A percentile compares a stretch with the other conserved stretches of the same genome.
Evolutionary conservation across 2,797 vertebrate genomes (phyloP).

Genomic region (Luscinia megarhynchos): DNA sequence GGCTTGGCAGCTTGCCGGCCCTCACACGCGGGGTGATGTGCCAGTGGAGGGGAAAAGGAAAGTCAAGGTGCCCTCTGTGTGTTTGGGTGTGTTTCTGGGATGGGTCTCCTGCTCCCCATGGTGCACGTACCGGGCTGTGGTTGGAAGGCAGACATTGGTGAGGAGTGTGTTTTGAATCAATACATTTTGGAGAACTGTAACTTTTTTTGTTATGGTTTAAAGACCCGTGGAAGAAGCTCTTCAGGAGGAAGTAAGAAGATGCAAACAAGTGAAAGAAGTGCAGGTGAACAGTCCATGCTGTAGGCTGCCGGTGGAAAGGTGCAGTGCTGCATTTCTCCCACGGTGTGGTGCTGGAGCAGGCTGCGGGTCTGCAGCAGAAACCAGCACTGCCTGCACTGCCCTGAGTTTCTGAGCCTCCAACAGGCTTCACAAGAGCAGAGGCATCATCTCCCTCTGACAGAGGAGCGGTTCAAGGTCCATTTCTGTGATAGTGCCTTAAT

Average conservation of each 20-base stretch:
- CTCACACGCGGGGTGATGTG: not conserved
- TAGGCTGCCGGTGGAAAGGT: accelerated
- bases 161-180: not conserved
- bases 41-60: not conserved
- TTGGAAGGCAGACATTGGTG: not conserved
- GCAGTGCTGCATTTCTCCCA: not conserved
- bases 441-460: not conserved
- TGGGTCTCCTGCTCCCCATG: not conserved
- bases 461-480: not conserved
- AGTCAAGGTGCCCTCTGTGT: too few species aligned
- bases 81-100: not conserved
- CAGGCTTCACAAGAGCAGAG: not conserved
- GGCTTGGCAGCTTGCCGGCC: not conserved
- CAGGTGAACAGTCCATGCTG: accelerated
- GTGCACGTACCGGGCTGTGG: not conserved
- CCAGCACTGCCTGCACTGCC: accelerated
- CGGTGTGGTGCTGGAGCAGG: not conserved
- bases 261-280: accelerated
- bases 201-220: not conserved
- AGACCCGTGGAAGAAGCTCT: not conserved
- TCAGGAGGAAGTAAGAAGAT: not conserved
- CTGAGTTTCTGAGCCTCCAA: accelerated
- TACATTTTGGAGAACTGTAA: not conserved
- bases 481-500: not conserved
- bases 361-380: not conserved